Conservation (phyloP, 2,888 invertebrate genomes). For the Oscheius sp. region DNA sequence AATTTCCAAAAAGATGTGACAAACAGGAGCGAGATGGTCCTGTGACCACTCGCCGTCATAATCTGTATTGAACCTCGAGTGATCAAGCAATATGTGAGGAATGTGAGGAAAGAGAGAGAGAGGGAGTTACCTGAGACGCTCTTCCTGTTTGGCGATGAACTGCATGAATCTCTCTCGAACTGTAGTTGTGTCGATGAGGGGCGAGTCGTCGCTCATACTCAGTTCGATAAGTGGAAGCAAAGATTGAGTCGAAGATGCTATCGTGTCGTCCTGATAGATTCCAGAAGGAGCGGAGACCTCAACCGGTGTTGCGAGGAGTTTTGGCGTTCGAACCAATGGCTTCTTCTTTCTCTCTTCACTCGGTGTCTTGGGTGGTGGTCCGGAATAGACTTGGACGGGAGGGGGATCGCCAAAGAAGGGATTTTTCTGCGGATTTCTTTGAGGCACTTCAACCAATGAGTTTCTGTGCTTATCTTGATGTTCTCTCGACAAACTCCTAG, state of each 20-base stretch:
- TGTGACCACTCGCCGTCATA: not conserved
- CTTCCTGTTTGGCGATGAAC: not conserved
- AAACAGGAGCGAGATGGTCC: not conserved
- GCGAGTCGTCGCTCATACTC: slow-evolving; percentile 15
- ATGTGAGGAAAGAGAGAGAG: not conserved
- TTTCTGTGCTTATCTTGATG: not conserved
- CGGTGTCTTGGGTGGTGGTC: not conserved
- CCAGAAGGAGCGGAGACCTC: slow-evolving; percentile 9
- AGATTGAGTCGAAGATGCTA: slow-evolving; percentile 10
- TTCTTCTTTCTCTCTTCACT: slow-evolving; percentile 11
- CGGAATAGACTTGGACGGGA: not conserved
- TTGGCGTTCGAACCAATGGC: slow-evolving; percentile 10
- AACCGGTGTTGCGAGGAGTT: slow-evolving; percentile 17
- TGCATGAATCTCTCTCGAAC: slow-evolving; percentile 18
- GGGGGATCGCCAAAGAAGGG: slow-evolving; percentile 27
- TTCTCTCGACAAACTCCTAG: not conserved
- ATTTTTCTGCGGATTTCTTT: slow-evolving; percentile 24
- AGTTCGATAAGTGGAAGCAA: slow-evolving; percentile 14
- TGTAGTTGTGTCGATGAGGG: slow-evolving; percentile 8
- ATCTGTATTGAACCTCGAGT: not conserved
- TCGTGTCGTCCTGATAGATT: slow-evolving; percentile 7
- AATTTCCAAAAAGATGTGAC: too few relatives aligned
- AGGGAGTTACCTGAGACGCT: not conserved
- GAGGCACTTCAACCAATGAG: slow-evolving; percentile 8
- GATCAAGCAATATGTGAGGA: not conserved